phyloP scores from a whole-genome alignment of 2,113 vertebrate species.

The Gallinago jamesoni region DNA sequence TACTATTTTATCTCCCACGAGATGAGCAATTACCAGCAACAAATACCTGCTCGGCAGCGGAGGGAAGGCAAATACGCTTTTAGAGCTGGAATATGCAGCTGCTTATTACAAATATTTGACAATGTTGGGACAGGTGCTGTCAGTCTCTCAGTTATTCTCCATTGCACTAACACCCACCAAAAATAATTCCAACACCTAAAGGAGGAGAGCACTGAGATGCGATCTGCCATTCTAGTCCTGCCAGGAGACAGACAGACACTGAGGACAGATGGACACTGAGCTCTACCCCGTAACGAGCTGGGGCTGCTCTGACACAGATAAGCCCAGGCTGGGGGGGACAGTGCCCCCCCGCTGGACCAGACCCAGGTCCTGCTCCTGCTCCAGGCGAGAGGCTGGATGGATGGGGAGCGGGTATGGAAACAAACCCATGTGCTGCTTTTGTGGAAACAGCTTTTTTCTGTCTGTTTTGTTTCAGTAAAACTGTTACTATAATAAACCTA shows the following conservation, averaged over 20 bases:
- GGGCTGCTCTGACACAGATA: neutral
- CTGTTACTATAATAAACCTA: neutral
- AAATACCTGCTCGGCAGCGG: neutral
- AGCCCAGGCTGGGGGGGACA: rapidly evolving
- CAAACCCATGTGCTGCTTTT: rapidly evolving
- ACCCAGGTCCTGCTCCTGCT: neutral
- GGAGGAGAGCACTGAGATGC: rapidly evolving
- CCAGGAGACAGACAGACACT: neutral
- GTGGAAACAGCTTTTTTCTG: neutral
- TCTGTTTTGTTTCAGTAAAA: neutral
- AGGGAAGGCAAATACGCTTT: neutral
- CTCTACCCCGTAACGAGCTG: neutral
- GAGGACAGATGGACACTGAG: neutral
- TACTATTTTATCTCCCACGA: neutral
- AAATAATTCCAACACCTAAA: neutral
- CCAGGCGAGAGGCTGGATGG: neutral
- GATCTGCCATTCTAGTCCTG: neutral
- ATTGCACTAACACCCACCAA: neutral
- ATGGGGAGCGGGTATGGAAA: rapidly evolving
- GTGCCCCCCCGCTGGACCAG: neutral
- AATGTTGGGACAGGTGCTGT: neutral
- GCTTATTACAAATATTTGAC: neutral
- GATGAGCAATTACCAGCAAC: neutral
- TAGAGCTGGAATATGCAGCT: neutral
- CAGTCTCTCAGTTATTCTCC: neutral